Conservation (phyloP, 2,797 vertebrate genomes). For the Rhinichthys osculus region DNA sequence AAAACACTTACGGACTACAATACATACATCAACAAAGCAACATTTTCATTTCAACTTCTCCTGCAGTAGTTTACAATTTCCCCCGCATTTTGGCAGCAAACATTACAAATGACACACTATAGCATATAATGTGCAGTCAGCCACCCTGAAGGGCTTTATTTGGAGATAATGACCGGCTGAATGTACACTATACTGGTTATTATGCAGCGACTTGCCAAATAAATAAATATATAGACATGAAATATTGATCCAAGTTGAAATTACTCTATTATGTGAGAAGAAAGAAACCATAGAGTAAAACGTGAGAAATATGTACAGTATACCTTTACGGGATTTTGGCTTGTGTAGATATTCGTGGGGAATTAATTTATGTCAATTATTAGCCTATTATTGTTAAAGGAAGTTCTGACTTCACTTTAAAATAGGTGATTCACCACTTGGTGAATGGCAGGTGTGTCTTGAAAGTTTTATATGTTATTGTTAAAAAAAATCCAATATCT, state of each 20-base stretch:
- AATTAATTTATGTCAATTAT: not conserved
- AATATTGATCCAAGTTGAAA: not conserved
- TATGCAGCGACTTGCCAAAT: slow-evolving; percentile 17
- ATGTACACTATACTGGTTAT: slow-evolving; percentile 5
- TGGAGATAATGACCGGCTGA: slow-evolving; percentile 11
- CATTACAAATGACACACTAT: slow-evolving; percentile 22
- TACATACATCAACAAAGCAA: slow-evolving; percentile 13
- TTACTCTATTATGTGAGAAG: not conserved
- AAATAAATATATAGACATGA: slow-evolving; percentile 17
- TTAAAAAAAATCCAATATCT: not conserved
- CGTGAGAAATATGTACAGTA: not conserved
- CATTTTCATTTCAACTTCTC: slow-evolving; percentile 16
- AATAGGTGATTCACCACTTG: not conserved
- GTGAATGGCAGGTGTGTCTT: not conserved
- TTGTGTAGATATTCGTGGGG: not conserved
- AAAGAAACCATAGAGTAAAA: slow-evolving; percentile 47
- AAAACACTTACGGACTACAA: not conserved
- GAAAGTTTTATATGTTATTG: not conserved
- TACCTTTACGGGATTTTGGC: not conserved
- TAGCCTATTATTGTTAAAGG: not conserved
- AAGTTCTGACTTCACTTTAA: not conserved
- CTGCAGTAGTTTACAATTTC: not conserved
- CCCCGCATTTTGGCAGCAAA: not conserved
- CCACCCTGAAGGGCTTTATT: slow-evolving; percentile 17
- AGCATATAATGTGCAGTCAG: slow-evolving; percentile 7